Conservation (phyloP, 2,113 vertebrate genomes). For the human (Homo sapiens) region DNA sequence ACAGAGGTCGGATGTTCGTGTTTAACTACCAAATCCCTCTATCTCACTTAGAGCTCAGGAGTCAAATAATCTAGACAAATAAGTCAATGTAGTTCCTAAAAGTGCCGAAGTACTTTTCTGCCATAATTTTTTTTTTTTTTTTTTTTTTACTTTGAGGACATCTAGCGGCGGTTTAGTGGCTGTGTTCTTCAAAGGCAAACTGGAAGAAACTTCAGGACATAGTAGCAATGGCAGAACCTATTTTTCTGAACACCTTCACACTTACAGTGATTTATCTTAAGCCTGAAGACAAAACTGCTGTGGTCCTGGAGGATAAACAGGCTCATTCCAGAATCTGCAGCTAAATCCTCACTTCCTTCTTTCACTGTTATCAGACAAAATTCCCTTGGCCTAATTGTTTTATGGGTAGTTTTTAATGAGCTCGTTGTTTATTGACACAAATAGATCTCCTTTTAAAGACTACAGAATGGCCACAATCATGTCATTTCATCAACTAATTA, state of each 20-base stretch:
- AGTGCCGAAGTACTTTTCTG: neutral
- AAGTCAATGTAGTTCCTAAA: neutral
- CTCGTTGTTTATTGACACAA: neutral
- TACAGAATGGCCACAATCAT: neutral
- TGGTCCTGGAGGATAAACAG: neutral
- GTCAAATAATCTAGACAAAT: neutral
- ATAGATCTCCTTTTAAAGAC: neutral
- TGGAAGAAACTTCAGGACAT: neutral
- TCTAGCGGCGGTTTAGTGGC: slow-evolving; percentile 64
- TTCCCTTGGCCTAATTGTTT: neutral
- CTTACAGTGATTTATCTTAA: neutral
- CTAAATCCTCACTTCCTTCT: neutral
- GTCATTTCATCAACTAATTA: neutral
- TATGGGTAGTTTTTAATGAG: neutral
- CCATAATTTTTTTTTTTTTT: neutral
- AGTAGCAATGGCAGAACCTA: accelerated
- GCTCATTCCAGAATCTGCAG: neutral
- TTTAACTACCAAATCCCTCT: neutral
- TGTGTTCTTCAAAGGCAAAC: slow-evolving; percentile 5
- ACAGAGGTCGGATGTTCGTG: neutral
- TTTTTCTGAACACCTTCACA: neutral
- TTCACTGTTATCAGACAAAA: neutral
- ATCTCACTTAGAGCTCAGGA: neutral
- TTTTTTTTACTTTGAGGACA: slow-evolving; percentile 60
- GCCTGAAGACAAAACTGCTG: neutral